Conservation (phyloP, 1,140 invertebrate genomes). For the Zaprionus inermis region DNA sequence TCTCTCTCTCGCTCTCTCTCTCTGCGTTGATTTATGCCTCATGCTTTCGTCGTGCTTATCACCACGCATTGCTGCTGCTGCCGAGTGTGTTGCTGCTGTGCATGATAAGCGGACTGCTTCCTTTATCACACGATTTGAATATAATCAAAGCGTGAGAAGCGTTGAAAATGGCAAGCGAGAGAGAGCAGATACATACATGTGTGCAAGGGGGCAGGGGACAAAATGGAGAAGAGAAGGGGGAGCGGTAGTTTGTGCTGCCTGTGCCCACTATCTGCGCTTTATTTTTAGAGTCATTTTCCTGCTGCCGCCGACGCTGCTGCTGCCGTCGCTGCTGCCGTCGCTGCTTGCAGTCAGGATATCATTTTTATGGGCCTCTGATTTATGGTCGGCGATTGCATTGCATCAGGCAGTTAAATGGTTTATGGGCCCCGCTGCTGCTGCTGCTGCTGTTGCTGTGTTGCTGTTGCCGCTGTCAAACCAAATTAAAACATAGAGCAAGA, state of each 20-base stretch:
- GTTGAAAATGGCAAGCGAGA: constrained; percentile 15
- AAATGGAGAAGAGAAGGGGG: background rate
- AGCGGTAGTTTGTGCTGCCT: background rate
- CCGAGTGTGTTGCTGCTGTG: background rate
- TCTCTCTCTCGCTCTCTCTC: background rate
- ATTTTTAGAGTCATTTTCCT: constrained; percentile 58
- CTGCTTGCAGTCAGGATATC: constrained; percentile 34
- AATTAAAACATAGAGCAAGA: constrained; percentile 40
- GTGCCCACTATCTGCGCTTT: constrained; percentile 23
- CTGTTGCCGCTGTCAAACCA: constrained; percentile 31
- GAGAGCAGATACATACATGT: background rate
- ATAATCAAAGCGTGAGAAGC: constrained; percentile 48
- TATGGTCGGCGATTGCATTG: constrained; percentile 64
- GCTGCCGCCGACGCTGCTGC: background rate
- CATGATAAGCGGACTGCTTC: constrained; percentile 48
- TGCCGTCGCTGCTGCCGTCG: background rate
- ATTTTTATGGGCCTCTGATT: constrained; percentile 68
- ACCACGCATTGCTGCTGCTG: constrained; percentile 17
- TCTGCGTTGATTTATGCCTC: constrained; percentile 58
- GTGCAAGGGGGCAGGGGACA: background rate
- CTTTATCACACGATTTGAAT: constrained; percentile 69
- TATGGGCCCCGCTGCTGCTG: constrained; percentile 31
- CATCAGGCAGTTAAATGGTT: constrained; percentile 48
- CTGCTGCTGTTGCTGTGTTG: background rate
- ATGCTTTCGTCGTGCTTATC: constrained; percentile 35